Conservation (phyloP, 2,888 invertebrate species). For the Spisula solida region DNA sequence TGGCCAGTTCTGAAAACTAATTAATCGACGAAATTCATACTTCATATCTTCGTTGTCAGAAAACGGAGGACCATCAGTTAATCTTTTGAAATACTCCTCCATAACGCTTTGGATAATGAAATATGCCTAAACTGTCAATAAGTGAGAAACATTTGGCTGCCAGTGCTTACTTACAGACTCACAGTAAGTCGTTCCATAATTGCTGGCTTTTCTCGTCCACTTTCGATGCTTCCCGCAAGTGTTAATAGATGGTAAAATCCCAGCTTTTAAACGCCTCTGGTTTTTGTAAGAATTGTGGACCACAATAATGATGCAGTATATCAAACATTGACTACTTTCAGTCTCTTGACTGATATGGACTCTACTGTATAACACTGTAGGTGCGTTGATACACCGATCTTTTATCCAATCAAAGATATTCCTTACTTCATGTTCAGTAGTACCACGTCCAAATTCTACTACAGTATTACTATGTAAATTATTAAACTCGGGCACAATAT, state of each 20-base stretch:
- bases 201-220: slow-evolving; percentile 52
- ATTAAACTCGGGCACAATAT: slow-evolving; percentile 40
- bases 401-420: background rate
- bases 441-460: background rate
- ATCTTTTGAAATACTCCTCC: slow-evolving; percentile 60
- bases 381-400: background rate
- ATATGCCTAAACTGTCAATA: background rate
- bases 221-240: slow-evolving; percentile 64
- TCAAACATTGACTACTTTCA: background rate
- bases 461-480: slow-evolving; percentile 55
- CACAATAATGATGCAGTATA: background rate
- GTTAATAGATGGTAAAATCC: slow-evolving; percentile 32
- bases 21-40: slow-evolving; percentile 70
- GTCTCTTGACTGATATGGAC: background rate
- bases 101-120: slow-evolving; percentile 9
- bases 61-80: slow-evolving; percentile 54
- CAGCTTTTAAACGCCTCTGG: background rate
- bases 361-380: background rate
- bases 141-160: background rate
- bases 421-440: background rate
- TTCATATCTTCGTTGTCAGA: slow-evolving; percentile 63
- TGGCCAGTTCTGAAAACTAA: slow-evolving; percentile 91
- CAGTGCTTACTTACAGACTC: background rate
- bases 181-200: slow-evolving; percentile 31
- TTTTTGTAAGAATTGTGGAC: background rate